Percentiles rank a stretch among this genome's conserved stretches.
Evolutionary conservation across 2,888 invertebrate species (phyloP).

Genomic region (Tetropium fuscum): DNA sequence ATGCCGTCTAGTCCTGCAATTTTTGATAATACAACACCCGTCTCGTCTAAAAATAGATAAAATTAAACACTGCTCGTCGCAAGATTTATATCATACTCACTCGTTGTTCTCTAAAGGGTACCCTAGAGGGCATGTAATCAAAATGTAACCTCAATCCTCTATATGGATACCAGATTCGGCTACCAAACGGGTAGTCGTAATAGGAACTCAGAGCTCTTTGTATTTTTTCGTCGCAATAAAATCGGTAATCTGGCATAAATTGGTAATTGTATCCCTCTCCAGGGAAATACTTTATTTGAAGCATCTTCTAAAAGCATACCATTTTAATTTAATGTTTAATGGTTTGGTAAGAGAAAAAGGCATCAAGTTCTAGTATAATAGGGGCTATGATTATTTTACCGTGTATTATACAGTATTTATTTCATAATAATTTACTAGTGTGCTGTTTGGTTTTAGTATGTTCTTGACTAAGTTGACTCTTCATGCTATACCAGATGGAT

Average conservation of each 20-base stretch:
- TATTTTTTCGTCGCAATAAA: slow-evolving; percentile 51
- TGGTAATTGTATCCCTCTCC: slow-evolving; percentile 51
- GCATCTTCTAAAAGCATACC: slow-evolving; percentile 40
- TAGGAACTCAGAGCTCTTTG: slow-evolving; percentile 46
- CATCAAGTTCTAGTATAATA: no score
- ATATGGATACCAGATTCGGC: slow-evolving; percentile 50
- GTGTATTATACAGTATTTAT: no score
- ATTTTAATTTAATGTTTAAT: background rate
- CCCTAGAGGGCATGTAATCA: slow-evolving; percentile 47
- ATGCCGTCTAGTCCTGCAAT: slow-evolving; percentile 1
- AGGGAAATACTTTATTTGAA: slow-evolving; percentile 50
- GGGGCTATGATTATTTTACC: no score
- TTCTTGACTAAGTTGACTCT: no score
- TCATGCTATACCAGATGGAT: no score
- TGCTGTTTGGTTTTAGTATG: no score
- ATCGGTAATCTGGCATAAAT: slow-evolving; percentile 50
- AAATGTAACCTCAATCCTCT: slow-evolving; percentile 45
- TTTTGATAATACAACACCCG: slow-evolving; percentile 32
- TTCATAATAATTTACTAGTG: no score
- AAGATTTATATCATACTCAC: slow-evolving; percentile 43
- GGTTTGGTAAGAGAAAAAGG: background rate
- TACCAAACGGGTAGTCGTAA: slow-evolving; percentile 48
- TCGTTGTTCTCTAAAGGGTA: slow-evolving; percentile 47
- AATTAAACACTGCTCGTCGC: no score
- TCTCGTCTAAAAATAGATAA: slow-evolving; percentile 34